These are phyloP conservation scores for Cryptoleucopteryx plumbea DNA, from an alignment of 2,113 vertebrate species.

Conservation along the genomic window DNA sequence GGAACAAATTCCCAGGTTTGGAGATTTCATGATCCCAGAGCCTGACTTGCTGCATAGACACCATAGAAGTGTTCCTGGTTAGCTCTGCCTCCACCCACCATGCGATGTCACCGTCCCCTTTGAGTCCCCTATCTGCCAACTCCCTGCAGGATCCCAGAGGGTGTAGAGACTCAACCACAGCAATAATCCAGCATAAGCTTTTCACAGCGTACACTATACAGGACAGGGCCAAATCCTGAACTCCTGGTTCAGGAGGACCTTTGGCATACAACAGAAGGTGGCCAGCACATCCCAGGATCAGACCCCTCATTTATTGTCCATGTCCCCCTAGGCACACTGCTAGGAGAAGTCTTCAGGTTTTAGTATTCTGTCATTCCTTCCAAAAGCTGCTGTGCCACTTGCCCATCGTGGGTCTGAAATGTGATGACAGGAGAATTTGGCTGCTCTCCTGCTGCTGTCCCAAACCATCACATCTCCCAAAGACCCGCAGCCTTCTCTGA, in stretches of 20 bases:
- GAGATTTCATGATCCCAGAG: background rate
- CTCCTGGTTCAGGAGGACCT: background rate
- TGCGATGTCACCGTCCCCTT: rapidly evolving
- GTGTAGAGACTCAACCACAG: background rate
- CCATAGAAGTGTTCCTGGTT: background rate
- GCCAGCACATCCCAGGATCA: background rate
- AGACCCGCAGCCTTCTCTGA: background rate
- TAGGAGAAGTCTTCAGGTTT: background rate
- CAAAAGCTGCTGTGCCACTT: background rate
- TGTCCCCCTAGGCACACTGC: background rate
- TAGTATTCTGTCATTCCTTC: background rate
- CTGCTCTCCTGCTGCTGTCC: slow-evolving; percentile 25
- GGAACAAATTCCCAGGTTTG: background rate
- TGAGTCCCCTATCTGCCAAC: background rate
- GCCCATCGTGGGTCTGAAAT: background rate
- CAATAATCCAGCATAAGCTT: background rate
- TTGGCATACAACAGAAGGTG: background rate
- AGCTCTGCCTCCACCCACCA: background rate
- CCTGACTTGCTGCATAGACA: background rate
- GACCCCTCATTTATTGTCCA: background rate
- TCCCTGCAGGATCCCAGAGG: background rate
- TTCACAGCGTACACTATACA: background rate
- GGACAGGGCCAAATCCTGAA: background rate
- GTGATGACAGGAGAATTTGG: background rate
- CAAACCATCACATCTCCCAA: slow-evolving; percentile 17